Evolutionary conservation across 2,113 vertebrate genomes (phyloP).

Genomic region (Rhinogobius similis): DNA sequence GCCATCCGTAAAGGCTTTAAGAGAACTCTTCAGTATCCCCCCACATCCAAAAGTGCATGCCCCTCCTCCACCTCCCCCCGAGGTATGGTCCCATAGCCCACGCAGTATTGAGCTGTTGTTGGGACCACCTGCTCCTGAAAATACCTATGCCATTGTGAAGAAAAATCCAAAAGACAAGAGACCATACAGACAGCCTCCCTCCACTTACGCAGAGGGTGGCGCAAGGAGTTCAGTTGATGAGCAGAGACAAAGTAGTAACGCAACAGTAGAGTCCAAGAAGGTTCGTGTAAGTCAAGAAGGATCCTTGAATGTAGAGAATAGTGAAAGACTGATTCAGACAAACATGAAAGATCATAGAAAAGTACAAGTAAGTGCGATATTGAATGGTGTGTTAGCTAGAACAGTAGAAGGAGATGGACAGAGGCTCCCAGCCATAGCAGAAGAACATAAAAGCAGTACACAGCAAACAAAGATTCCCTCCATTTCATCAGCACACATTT

Average conservation of each 20-base stretch:
- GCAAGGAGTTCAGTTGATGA: slow-evolving; percentile 46
- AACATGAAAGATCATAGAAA: slow-evolving; percentile 52
- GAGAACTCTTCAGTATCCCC: slow-evolving; percentile 83
- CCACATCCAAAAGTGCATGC: slow-evolving; percentile 88
- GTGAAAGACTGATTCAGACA: slow-evolving; percentile 45
- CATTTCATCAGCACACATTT: slow-evolving; percentile 45
- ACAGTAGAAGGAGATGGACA: slow-evolving; percentile 43
- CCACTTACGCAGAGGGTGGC: slow-evolving; percentile 44
- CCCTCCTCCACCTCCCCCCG: slow-evolving; percentile 86
- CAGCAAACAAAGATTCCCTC: slow-evolving; percentile 30
- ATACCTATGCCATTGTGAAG: slow-evolving; percentile 47
- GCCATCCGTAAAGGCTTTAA: slow-evolving; percentile 63
- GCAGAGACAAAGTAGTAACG: slow-evolving; percentile 45
- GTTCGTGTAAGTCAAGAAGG: slow-evolving; percentile 50
- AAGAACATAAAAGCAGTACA: slow-evolving; percentile 15
- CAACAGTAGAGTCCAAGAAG: slow-evolving; percentile 27
- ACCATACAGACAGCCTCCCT: slow-evolving; percentile 53
- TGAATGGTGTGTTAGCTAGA: slow-evolving; percentile 57
- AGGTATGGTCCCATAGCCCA: slow-evolving; percentile 77
- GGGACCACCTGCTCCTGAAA: slow-evolving; percentile 54
- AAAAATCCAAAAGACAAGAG: slow-evolving; percentile 73
- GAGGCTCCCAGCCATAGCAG: slow-evolving; percentile 28
- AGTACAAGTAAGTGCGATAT: slow-evolving; percentile 51
- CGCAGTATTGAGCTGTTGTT: slow-evolving; percentile 72
- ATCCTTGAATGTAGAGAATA: slow-evolving; percentile 41